Evolutionary conservation across 2,113 vertebrate species (phyloP).

Genomic region (Sapajus apella): DNA sequence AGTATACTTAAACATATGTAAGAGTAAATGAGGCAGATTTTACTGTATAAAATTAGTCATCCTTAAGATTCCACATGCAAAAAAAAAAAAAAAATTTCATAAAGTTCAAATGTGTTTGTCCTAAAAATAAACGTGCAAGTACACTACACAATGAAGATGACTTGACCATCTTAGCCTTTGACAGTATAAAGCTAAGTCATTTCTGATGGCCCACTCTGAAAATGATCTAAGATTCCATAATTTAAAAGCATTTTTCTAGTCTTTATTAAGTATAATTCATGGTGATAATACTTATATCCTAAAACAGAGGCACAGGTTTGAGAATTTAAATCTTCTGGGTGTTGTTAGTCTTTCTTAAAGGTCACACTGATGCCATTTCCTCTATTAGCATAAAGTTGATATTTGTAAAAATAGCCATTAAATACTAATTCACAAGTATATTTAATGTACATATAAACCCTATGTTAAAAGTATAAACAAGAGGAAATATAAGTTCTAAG

Average conservation of each 20-base stretch:
- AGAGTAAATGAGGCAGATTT: conserved; percentile 44
- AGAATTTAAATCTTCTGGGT: conserved; percentile 55
- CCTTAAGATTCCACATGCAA: conserved; percentile 44
- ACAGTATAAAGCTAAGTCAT: conserved; percentile 35
- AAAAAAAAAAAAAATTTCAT: neutral
- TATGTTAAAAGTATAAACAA: conserved; percentile 57
- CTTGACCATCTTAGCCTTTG: neutral
- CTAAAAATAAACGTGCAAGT: conserved; percentile 44
- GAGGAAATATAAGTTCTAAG: conserved; percentile 60
- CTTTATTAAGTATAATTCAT: conserved; percentile 37
- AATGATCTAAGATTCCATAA: neutral
- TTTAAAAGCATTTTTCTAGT: conserved; percentile 41
- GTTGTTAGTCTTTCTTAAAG: conserved; percentile 75
- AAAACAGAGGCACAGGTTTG: conserved; percentile 58
- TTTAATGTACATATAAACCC: conserved; percentile 59
- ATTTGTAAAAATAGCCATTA: conserved; percentile 82
- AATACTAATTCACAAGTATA: conserved; percentile 78
- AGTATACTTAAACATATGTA: conserved; percentile 39
- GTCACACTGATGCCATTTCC: conserved; percentile 73
- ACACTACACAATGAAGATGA: neutral
- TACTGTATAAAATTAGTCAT: neutral
- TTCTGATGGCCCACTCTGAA: conserved; percentile 53
- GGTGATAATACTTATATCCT: conserved; percentile 32
- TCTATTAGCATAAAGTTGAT: conserved; percentile 76
- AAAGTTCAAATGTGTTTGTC: conserved; percentile 26